Evolutionary conservation across 2,113 vertebrate species (phyloP).

Genomic region (Microcebus griseorufus): DNA sequence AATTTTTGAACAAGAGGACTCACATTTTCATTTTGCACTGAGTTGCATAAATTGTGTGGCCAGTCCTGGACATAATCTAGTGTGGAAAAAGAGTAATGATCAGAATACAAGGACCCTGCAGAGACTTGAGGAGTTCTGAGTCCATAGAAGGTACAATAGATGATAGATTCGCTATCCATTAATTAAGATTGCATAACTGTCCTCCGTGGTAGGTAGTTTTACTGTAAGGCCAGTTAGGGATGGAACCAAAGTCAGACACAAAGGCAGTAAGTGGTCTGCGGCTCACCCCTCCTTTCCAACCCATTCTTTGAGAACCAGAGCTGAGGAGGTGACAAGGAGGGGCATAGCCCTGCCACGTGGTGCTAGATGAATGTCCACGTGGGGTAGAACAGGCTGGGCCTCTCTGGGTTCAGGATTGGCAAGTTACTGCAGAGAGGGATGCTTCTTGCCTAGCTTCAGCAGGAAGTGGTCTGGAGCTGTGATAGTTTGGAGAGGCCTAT

Average conservation of each 20-base stretch:
- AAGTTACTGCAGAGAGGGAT: not conserved
- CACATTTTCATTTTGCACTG: not conserved
- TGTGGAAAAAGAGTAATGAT: not conserved
- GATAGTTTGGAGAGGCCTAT: not conserved
- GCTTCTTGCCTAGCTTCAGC: not conserved
- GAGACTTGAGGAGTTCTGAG: not conserved
- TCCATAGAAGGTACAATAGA: not conserved
- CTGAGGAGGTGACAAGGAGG: not conserved
- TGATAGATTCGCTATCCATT: not conserved
- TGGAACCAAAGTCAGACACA: not conserved
- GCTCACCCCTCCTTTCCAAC: fast-evolving
- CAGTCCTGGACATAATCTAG: not conserved
- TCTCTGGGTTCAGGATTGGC: not conserved
- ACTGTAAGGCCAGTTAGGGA: not conserved
- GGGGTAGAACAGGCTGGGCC: not conserved
- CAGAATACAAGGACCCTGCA: not conserved
- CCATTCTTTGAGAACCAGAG: not conserved
- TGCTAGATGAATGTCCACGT: not conserved
- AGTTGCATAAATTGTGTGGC: not conserved
- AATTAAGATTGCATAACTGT: not conserved
- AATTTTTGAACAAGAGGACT: not conserved
- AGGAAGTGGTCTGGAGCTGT: not conserved
- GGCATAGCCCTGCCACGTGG: not conserved
- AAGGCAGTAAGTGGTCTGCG: not conserved
- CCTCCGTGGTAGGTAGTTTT: not conserved